Conservation (phyloP, 2,888 invertebrate species). For the Lasioglossum lativentre region DNA sequence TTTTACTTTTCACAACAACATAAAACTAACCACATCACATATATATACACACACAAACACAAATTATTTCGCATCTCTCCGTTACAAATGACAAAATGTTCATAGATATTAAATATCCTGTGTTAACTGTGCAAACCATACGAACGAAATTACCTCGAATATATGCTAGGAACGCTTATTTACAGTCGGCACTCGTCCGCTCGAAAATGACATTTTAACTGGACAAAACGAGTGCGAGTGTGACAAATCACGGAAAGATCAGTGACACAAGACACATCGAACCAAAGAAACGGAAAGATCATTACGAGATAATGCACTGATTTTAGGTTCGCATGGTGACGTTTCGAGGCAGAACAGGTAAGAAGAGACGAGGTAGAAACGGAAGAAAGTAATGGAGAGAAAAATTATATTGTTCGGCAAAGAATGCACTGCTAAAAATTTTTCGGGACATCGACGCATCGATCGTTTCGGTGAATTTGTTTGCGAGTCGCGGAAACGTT, state of each 20-base stretch:
- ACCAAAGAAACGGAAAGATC: background rate
- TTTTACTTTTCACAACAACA: background rate
- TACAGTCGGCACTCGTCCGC: background rate
- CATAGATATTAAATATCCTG: background rate
- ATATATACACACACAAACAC: background rate
- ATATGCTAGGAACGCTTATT: background rate
- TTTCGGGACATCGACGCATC: conserved; percentile 28
- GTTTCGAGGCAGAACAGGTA: background rate
- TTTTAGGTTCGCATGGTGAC: background rate
- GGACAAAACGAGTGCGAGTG: background rate
- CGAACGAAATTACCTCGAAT: background rate
- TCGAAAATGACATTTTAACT: background rate
- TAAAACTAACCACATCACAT: background rate
- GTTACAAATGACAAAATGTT: background rate
- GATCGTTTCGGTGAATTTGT: conserved; percentile 16
- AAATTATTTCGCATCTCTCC: background rate
- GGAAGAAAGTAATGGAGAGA: conserved; percentile 18
- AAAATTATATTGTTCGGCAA: conserved; percentile 15
- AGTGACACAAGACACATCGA: background rate
- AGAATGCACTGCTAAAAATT: conserved; percentile 32
- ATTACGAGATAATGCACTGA: background rate
- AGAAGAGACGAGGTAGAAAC: background rate
- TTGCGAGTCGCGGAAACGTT: background rate
- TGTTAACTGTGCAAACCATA: background rate
- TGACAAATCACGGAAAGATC: conserved; percentile 13